A percentile compares a stretch with the other conserved stretches of the same genome.
Conservation (phyloP, 2,113 vertebrate genomes). For the Atractosteus spatula region DNA sequence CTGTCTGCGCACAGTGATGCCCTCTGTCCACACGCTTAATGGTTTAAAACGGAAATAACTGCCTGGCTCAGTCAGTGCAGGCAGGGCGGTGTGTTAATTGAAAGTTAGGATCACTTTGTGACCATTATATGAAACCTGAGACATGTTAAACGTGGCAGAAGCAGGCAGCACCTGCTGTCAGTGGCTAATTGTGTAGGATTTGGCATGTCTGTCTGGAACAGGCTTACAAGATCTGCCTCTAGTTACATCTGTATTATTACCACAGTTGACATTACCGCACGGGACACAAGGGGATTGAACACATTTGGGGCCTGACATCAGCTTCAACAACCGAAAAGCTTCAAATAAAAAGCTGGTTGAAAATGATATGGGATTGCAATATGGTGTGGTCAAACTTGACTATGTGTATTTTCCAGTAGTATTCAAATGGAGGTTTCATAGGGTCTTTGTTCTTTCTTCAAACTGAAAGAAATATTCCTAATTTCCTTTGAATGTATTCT, state of each 20-base stretch:
- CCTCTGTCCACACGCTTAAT: conserved; percentile 62
- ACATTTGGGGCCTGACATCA: conserved; percentile 52
- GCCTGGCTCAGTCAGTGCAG: conserved; percentile 50
- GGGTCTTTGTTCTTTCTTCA: too few relatives aligned
- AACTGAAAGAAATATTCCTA: too few relatives aligned
- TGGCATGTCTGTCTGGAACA: conserved; percentile 63
- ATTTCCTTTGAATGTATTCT: too few relatives aligned
- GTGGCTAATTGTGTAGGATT: conserved; percentile 77
- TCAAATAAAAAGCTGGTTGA: conserved; percentile 41
- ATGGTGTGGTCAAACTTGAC: neutral
- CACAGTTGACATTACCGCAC: conserved; percentile 68
- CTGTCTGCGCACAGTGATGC: conserved; percentile 41
- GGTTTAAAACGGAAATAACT: conserved; percentile 45
- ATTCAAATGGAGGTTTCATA: too few relatives aligned
- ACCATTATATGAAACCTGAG: conserved; percentile 87
- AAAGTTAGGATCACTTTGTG: conserved; percentile 85
- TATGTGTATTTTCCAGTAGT: too few relatives aligned
- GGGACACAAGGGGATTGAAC: conserved; percentile 53
- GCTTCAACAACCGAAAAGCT: conserved; percentile 46
- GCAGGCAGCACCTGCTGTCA: conserved; percentile 78
- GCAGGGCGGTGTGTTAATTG: conserved; percentile 75
- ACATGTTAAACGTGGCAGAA: conserved; percentile 67
- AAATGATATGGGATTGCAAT: conserved; percentile 1
- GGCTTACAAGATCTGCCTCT: conserved; percentile 64
- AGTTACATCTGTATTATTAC: conserved; percentile 56